These are phyloP conservation scores for Hemithea aestivaria DNA, from an alignment of 2,888 invertebrate species.

Conservation along the genomic window DNA sequence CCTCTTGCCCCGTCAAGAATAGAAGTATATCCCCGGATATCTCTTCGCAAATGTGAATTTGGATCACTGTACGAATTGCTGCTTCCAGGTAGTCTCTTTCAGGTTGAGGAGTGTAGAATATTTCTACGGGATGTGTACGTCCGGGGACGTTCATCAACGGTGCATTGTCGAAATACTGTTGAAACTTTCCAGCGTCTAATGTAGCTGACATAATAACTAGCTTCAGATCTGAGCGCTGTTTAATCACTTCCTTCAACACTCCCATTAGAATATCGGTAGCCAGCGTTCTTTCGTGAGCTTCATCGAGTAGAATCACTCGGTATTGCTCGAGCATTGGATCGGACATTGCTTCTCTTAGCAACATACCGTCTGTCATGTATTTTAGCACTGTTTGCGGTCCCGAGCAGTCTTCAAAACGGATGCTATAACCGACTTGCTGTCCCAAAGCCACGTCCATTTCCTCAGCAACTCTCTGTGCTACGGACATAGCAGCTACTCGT, in stretches of 20 bases:
- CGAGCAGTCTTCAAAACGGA: slow-evolving; percentile 99
- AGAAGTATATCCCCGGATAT: slow-evolving; percentile 94
- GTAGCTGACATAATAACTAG: slow-evolving; percentile 99
- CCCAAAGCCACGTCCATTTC: slow-evolving; percentile 98
- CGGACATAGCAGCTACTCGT: slow-evolving; percentile 99
- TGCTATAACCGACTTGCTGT: slow-evolving; percentile 81
- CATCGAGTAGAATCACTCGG: slow-evolving; percentile 96
- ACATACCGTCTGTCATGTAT: slow-evolving; percentile 99
- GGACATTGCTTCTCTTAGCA: slow-evolving; percentile 99
- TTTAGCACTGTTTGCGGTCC: slow-evolving; percentile 96
- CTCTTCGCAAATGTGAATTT: slow-evolving; percentile 98
- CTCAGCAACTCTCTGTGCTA: slow-evolving; percentile 98
- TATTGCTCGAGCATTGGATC: slow-evolving; percentile 98
- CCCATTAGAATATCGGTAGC: slow-evolving; percentile 99
- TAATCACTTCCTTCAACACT: slow-evolving; percentile 97
- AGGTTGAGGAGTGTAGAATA: slow-evolving; percentile 99
- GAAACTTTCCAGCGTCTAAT: slow-evolving; percentile 99
- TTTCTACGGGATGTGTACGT: slow-evolving; percentile 77
- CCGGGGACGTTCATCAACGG: slow-evolving; percentile 99
- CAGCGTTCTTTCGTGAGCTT: slow-evolving; percentile 98
- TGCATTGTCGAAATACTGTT: slow-evolving; percentile 98
- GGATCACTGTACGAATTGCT: slow-evolving; percentile 95
- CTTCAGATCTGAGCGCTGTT: slow-evolving; percentile 94
- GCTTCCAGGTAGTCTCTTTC: slow-evolving; percentile 98
- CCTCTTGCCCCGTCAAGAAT: slow-evolving; percentile 90